phyloP scores from a whole-genome alignment of 2,113 vertebrate genomes.

The Nipponia nippon region DNA sequence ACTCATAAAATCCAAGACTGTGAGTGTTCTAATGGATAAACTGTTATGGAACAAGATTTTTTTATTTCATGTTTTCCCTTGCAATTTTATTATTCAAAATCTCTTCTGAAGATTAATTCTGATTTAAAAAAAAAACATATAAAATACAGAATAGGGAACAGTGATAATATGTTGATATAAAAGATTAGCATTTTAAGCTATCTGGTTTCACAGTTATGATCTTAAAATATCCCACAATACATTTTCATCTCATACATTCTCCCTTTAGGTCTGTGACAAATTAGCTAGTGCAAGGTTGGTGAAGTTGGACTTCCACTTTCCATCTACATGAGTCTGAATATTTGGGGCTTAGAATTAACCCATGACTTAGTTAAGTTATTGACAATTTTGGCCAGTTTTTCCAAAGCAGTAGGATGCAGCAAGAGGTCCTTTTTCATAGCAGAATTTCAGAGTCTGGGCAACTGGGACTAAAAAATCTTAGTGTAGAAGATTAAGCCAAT shows the following conservation, averaged over 20 bases:
- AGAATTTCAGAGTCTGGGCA: neutral
- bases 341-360: neutral
- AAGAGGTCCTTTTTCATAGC: neutral
- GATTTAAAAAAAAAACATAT: neutral
- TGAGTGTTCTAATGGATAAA: neutral
- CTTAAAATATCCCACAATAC: neutral
- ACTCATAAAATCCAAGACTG: neutral
- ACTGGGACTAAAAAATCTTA: neutral
- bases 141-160: neutral
- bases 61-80: neutral
- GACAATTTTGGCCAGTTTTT: neutral
- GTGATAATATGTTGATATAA: fast-evolving
- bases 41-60: neutral
- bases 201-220: neutral
- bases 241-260: neutral
- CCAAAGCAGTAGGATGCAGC: neutral
- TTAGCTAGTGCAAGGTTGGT: neutral
- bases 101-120: neutral
- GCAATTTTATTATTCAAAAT: neutral
- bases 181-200: neutral
- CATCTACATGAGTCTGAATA: neutral
- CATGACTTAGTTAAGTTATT: neutral
- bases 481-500: neutral
- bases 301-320: neutral
- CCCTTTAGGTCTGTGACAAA: neutral